Evolutionary conservation across 2,888 invertebrate species (phyloP).

Genomic region (Fabriciana adippe): DNA sequence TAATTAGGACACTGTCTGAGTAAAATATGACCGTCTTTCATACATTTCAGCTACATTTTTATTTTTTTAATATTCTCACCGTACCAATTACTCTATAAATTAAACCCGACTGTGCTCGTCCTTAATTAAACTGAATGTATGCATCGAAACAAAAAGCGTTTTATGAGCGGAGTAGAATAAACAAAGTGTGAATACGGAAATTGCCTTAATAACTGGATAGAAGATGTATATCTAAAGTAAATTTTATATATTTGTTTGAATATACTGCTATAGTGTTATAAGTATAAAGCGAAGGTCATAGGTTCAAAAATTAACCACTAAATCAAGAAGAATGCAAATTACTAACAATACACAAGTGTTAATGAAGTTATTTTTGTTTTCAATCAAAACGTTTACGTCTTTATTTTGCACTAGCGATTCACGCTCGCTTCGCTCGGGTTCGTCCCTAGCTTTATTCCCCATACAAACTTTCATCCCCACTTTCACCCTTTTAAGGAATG

Average conservation of each 20-base stretch:
- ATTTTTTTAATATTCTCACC: conserved; percentile 19
- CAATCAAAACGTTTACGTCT: too few species aligned
- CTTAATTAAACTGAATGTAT: conserved; percentile 32
- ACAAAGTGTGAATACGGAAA: not conserved
- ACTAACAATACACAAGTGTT: too few species aligned
- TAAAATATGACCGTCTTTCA: conserved; percentile 2
- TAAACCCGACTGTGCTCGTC: conserved; percentile 25
- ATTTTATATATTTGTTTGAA: not conserved
- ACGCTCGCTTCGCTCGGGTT: too few species aligned
- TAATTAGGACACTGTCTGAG: not conserved
- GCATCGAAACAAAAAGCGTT: conserved; percentile 22
- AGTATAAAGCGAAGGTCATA: too few species aligned
- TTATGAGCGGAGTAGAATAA: not conserved
- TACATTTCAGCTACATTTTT: conserved; percentile 1
- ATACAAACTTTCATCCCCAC: too few species aligned
- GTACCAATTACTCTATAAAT: conserved; percentile 29
- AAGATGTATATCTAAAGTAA: not conserved
- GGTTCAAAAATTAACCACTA: too few species aligned
- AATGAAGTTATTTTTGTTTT: too few species aligned
- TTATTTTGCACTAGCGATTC: too few species aligned
- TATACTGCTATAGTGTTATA: not conserved
- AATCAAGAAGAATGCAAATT: too few species aligned
- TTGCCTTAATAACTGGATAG: not conserved
- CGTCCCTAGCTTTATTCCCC: too few species aligned
- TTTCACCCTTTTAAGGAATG: too few species aligned